Conservation (phyloP, 2,797 vertebrate genomes). For the Mycteria americana region DNA sequence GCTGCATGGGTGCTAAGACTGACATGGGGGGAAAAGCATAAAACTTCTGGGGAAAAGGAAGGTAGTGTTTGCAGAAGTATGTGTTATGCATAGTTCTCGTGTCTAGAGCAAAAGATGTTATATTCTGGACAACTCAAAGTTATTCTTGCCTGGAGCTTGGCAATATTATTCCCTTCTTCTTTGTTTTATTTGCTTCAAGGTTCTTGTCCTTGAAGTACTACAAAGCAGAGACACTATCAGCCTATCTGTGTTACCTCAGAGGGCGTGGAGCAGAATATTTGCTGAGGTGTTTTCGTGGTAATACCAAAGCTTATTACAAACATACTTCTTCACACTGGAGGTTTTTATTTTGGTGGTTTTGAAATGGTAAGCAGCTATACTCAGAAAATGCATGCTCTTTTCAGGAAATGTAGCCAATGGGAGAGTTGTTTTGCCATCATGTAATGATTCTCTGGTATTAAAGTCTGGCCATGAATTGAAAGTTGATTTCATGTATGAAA, state of each 20-base stretch:
- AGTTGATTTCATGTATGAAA: background rate
- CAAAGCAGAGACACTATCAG: background rate
- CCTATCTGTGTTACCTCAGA: background rate
- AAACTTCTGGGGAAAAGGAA: background rate
- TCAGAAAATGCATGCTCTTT: background rate
- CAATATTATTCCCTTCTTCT: background rate
- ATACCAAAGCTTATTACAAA: background rate
- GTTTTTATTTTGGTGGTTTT: constrained; percentile 14
- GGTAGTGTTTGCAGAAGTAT: background rate
- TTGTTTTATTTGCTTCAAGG: background rate
- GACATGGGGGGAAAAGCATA: background rate
- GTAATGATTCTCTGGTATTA: background rate
- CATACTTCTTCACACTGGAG: background rate
- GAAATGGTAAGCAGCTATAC: constrained; percentile 1
- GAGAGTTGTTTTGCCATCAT: background rate
- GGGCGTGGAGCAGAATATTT: background rate
- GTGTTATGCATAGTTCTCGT: background rate
- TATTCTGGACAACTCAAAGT: background rate
- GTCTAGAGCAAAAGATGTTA: background rate
- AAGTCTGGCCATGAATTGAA: background rate
- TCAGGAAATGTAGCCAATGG: background rate
- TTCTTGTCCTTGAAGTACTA: constrained; percentile 10
- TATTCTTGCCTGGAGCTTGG: background rate
- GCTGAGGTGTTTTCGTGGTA: background rate
- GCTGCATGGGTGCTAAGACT: background rate